Conservation (phyloP, 2,888 invertebrate species). For the Ashinkailepas kermadecensis region DNA sequence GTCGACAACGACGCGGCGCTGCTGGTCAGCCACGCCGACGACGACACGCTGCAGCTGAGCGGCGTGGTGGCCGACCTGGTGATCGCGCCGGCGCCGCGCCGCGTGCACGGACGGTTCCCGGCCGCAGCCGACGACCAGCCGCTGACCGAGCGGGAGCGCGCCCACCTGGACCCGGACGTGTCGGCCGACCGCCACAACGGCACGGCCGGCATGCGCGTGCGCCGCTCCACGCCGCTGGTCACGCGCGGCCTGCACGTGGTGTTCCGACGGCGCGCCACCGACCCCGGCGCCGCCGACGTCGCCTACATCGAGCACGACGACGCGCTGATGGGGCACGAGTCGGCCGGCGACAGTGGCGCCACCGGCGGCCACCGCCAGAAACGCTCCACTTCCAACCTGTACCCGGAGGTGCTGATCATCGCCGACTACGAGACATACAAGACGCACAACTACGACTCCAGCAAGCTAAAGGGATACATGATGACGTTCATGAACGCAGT, state of each 20-base stretch:
- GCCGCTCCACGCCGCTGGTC: slow-evolving; percentile 1
- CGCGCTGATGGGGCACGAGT: background rate
- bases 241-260: slow-evolving; percentile 6
- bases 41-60: slow-evolving; percentile 14
- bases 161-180: background rate
- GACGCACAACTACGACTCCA: background rate
- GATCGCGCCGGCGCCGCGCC: background rate
- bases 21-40: slow-evolving; percentile 2
- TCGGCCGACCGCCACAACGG: background rate
- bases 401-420: slow-evolving; percentile 23
- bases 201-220: background rate
- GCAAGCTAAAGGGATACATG: slow-evolving; percentile 9
- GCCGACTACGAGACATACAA: slow-evolving; percentile 9
- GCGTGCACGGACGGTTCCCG: background rate
- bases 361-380: background rate
- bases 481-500: slow-evolving; percentile 21
- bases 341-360: background rate
- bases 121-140: background rate
- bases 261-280: background rate
- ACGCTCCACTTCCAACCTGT: background rate
- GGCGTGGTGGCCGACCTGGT: slow-evolving; percentile 11
- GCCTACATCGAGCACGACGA: background rate
- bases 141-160: background rate
- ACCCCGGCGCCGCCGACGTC: background rate
- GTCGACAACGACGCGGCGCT: slow-evolving; percentile 4